phyloP scores from a whole-genome alignment of 2,113 vertebrate species.

The Platycercus adscitus region DNA sequence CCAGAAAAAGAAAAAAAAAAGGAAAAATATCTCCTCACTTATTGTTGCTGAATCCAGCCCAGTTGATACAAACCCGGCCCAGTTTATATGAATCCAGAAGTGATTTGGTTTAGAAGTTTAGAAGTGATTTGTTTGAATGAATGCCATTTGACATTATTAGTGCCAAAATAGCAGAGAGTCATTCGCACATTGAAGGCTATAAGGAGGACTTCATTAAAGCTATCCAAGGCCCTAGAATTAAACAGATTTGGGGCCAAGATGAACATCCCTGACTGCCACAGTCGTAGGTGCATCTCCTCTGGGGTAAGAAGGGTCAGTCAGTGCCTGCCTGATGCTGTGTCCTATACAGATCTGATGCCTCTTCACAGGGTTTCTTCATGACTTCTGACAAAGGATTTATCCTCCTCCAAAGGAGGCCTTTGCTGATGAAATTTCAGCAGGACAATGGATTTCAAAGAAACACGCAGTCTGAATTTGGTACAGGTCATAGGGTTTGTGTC shows the following conservation, averaged over 20 bases:
- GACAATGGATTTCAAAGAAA: background rate
- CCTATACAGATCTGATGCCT: background rate
- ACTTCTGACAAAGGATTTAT: background rate
- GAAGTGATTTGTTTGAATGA: conserved; percentile 66
- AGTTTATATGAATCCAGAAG: background rate
- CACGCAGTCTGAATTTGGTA: background rate
- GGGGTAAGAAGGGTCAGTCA: background rate
- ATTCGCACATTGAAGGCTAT: background rate
- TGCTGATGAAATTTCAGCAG: background rate
- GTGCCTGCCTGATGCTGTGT: accelerated
- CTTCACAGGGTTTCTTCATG: background rate
- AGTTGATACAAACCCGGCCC: background rate
- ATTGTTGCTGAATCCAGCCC: conserved; percentile 58
- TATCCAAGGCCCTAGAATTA: background rate
- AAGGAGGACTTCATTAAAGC: background rate
- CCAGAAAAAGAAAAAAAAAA: background rate
- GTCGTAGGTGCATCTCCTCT: background rate
- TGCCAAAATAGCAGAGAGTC: conserved; percentile 1
- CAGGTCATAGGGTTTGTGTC: background rate
- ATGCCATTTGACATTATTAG: conserved; percentile 54
- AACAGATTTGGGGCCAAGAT: background rate
- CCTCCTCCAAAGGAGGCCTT: background rate
- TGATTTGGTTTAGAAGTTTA: background rate
- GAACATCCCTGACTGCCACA: background rate
- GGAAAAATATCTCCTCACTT: conserved; percentile 29